These are phyloP conservation scores for Montipora efflorescens DNA, from an alignment of 64 coral and sea anemone genomes.

Conservation along the genomic window DNA sequence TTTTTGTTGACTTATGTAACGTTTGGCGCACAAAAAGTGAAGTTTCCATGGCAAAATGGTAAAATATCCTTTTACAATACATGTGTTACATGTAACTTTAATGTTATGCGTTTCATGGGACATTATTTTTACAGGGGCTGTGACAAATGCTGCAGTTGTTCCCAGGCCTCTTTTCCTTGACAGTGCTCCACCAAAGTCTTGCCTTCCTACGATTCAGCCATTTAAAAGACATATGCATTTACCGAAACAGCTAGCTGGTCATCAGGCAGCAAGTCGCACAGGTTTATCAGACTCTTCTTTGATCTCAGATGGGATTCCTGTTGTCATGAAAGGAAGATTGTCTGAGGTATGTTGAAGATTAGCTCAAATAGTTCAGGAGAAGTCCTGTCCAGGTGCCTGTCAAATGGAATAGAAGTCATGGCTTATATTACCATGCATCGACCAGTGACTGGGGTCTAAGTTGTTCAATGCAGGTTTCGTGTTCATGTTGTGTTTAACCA, in stretches of 20 bases:
- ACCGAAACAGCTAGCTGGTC: neutral
- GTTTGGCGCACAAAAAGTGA: no score
- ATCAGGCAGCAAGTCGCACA: neutral
- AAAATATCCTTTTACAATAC: no score
- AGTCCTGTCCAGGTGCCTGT: no score
- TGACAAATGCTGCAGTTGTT: slow-evolving; percentile 78
- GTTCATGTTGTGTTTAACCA: no score
- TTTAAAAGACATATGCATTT: slow-evolving; percentile 84
- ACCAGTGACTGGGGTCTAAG: no score
- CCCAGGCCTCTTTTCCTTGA: slow-evolving; percentile 64
- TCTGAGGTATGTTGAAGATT: slow-evolving; percentile 16
- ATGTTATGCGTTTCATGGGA: neutral
- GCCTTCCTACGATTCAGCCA: slow-evolving; percentile 72
- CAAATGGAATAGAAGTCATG: no score
- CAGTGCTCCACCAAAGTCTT: slow-evolving; percentile 43
- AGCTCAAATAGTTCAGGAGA: no score
- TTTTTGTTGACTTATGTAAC: no score
- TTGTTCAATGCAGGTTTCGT: no score
- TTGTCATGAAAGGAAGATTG: slow-evolving; percentile 20
- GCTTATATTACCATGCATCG: no score
- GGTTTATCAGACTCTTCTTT: neutral
- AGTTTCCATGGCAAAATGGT: no score
- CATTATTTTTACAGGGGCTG: slow-evolving; percentile 47
- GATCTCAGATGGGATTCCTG: slow-evolving; percentile 19
- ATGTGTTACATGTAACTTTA: no score